These are phyloP conservation scores for Plebejus argus DNA, from an alignment of 2,888 invertebrate genomes.

Conservation along the genomic window DNA sequence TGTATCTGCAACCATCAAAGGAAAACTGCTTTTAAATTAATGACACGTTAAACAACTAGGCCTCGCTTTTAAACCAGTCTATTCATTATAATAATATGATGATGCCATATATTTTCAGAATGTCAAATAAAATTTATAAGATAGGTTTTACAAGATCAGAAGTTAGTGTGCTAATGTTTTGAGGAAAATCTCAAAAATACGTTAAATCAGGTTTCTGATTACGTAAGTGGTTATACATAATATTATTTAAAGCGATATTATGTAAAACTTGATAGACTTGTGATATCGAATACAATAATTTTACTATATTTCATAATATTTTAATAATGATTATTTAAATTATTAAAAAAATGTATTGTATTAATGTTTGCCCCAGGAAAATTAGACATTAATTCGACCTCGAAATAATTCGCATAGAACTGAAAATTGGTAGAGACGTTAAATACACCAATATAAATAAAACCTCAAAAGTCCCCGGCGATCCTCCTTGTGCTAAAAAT, in stretches of 20 bases:
- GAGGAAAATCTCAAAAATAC: neutral
- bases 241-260: too few species aligned
- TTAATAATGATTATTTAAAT: too few species aligned
- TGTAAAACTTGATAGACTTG: neutral
- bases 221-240: neutral
- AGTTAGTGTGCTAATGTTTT: neutral
- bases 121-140: neutral
- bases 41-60: neutral
- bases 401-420: too few species aligned
- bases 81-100: neutral
- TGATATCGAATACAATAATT: neutral
- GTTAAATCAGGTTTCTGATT: neutral
- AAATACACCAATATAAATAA: too few species aligned
- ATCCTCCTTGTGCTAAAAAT: too few species aligned
- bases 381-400: too few species aligned
- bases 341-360: too few species aligned
- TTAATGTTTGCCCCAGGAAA: too few species aligned
- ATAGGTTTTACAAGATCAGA: neutral
- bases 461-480: too few species aligned
- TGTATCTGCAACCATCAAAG: neutral
- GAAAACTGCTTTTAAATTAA: neutral
- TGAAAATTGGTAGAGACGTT: too few species aligned
- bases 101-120: constrained; percentile 2
- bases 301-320: too few species aligned
- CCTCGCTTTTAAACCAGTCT: constrained; percentile 4